A percentile compares a stretch with the other conserved stretches of the same genome.
phyloP scores from a whole-genome alignment of 2,113 vertebrate genomes.

The Corvus cornix region DNA sequence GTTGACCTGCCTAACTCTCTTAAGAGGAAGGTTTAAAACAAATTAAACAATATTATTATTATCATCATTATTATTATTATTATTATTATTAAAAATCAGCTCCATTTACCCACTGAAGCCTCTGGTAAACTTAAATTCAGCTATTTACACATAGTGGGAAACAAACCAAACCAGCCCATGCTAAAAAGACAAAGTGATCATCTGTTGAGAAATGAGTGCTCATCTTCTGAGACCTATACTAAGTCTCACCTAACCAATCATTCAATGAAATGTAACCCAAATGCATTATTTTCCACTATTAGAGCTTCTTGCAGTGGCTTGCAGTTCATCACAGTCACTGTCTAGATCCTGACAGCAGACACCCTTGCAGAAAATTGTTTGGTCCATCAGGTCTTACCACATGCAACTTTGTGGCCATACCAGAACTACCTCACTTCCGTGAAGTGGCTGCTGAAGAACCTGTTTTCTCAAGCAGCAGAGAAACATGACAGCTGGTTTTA shows the following conservation, averaged over 20 bases:
- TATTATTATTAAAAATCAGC: neutral
- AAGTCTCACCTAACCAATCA: neutral
- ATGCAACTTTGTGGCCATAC: neutral
- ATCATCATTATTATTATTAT: too few relatives aligned
- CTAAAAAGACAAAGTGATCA: neutral
- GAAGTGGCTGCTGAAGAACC: neutral
- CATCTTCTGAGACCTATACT: neutral
- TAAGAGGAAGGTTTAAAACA: neutral
- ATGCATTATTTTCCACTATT: neutral
- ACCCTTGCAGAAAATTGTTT: neutral
- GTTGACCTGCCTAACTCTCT: neutral
- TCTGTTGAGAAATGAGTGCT: neutral
- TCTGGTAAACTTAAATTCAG: neutral
- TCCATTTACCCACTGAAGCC: neutral
- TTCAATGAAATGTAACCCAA: neutral
- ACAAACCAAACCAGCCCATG: neutral
- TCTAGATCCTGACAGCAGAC: neutral
- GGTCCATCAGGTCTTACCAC: neutral
- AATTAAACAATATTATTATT: neutral
- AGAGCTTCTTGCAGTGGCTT: neutral
- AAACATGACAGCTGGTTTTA: neutral
- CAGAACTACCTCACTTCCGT: neutral
- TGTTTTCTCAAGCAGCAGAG: neutral
- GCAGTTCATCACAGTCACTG: neutral
- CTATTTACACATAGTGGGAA: neutral